Evolutionary conservation across 1,140 invertebrate species (phyloP), one percentile per base, ranked within the genome.

Genomic region (Drusus annulatus): DNA sequence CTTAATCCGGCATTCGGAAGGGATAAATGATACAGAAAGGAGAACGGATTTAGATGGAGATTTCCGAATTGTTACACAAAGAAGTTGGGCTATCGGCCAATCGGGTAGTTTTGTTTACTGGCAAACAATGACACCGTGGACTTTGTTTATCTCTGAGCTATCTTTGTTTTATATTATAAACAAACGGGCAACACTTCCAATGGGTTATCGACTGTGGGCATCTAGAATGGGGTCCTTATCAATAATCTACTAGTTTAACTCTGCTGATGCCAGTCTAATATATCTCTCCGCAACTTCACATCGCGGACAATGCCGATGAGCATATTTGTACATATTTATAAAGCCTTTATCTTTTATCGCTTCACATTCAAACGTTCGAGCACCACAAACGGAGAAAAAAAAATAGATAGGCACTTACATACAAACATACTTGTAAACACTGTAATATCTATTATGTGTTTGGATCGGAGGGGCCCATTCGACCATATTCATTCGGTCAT

Each of bases 91-190:
- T 71, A 71, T 71, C 68, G 19, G 68, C 50, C 45, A 52, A 71
- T 71, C 68, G 31, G 68, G 31, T 19, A 71, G 25, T 52, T 71
- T 71, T 51, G 51, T 45, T 71, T 71, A 52, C 51, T 50, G 10
- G 45, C 19, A 71, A 52, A 71, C 68, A 71, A 71, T 52, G 68
- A 71, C 54, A 52, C 10, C 50, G 21, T 23, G 68, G 45, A 71
- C n/a, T 68, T 68, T 19, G 28, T 36, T 68, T 68, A 63, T 23
- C 21, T 51, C 68, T 4, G 31, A 23, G 45, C 15, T 21, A 23
- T 23, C 65, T 71, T 71, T 71, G 50, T 71, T 52, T 71, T 71
- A 71, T 71, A 45, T 45, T 65, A n/a, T 65, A 31, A 65, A 65
- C 25, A 65, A 13, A 60, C 56, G 56, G 7, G 56, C 56, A 60